Conservation (phyloP, 2,113 vertebrate genomes). For the Paradoxurus hermaphroditus region DNA sequence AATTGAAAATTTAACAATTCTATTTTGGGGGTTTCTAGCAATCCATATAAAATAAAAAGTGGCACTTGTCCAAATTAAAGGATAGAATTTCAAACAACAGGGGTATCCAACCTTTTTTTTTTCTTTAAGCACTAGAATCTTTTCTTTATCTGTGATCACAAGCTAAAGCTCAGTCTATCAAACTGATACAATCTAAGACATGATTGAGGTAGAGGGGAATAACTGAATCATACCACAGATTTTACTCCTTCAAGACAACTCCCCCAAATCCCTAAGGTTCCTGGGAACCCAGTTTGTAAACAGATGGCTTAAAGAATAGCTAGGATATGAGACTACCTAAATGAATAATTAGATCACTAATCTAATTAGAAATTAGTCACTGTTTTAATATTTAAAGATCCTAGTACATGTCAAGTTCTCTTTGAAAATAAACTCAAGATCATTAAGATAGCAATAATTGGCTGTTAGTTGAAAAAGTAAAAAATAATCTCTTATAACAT, state of each 20-base stretch:
- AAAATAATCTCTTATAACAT: not conserved
- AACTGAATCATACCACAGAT: not conserved
- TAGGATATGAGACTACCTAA: not conserved
- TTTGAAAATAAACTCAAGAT: conserved; percentile 26
- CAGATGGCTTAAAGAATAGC: not conserved
- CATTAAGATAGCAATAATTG: not conserved
- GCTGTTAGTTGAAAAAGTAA: not conserved
- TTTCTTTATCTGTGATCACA: not conserved
- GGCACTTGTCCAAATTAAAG: not conserved
- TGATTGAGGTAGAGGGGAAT: not conserved
- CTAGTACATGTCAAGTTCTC: not conserved
- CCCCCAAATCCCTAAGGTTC: not conserved
- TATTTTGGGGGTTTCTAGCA: not conserved
- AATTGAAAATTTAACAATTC: not conserved
- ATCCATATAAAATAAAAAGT: not conserved
- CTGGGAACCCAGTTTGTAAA: not conserved
- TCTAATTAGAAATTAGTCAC: not conserved
- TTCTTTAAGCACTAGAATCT: not conserved
- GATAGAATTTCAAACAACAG: not conserved
- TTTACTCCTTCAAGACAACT: not conserved
- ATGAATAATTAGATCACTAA: not conserved
- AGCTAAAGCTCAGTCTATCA: not conserved
- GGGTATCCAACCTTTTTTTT: not conserved
- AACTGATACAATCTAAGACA: not conserved
- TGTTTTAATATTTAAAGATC: not conserved